A percentile compares a stretch with the other conserved stretches of the same genome.
phyloP scores from a whole-genome alignment of 2,113 vertebrate genomes.

The Oreocharis arfaki region DNA sequence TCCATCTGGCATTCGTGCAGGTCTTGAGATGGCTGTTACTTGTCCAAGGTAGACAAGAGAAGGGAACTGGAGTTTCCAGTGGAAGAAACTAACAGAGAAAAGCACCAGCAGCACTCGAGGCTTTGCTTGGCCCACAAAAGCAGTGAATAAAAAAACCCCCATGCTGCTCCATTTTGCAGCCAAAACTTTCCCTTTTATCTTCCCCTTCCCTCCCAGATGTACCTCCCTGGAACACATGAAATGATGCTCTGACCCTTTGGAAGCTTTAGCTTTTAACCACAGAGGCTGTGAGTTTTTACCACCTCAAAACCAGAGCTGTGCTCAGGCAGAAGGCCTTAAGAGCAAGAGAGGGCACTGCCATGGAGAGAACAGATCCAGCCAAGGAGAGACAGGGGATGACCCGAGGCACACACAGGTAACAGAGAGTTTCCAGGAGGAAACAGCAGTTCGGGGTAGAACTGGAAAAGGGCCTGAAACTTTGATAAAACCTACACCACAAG shows the following conservation, averaged over 20 bases:
- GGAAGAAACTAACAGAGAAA: constrained; percentile 14
- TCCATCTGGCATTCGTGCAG: not conserved
- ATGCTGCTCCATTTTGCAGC: not conserved
- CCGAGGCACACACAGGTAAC: not conserved
- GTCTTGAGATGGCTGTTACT: not conserved
- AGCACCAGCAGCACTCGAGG: not conserved
- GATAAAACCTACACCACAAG: not conserved
- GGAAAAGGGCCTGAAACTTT: not conserved
- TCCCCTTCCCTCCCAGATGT: not conserved
- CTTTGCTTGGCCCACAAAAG: not conserved
- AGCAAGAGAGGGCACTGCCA: not conserved
- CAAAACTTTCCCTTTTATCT: not conserved
- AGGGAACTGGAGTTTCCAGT: not conserved
- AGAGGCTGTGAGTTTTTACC: not conserved
- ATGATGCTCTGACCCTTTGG: not conserved
- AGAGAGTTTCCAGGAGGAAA: not conserved
- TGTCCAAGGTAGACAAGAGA: not conserved
- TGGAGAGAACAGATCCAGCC: not conserved
- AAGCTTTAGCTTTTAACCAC: not conserved
- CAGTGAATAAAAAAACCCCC: not conserved
- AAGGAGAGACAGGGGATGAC: not conserved
- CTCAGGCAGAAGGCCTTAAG: not conserved
- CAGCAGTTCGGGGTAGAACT: not conserved
- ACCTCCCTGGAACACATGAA: not conserved
- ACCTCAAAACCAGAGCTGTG: not conserved